Base-by-base conservation (phyloP, 1,140 invertebrate genomes). In the Atta colombica region DNA sequence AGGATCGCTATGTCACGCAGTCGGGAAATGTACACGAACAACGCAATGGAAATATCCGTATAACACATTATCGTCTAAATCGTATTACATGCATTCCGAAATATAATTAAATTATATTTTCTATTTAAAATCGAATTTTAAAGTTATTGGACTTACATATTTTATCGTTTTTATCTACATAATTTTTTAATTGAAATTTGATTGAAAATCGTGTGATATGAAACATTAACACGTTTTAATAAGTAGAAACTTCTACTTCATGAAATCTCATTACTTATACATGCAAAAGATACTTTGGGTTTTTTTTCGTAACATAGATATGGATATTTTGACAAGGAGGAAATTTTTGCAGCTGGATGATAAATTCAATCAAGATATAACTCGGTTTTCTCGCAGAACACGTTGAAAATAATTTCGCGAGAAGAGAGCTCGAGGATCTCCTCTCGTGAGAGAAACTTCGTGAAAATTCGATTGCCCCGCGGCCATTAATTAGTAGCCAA, bases 401-500 rank as follows among this genome's bases (percentile, higher is more conserved):
- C 55, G 55, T 31, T 51, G 14, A 18, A 58, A 74, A 63, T 81
- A 58, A 81, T 88, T 74, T 88, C 77, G 28, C 39, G 16, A 51
- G 58, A 55, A 21, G 25, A 39, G 65, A 60, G 65, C 31, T 74
- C 7, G 25, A 25, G 21, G 49, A 66, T 68, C 39, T 51, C 10
- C 69, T 78, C 66, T 58, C 60, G 80, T 66, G 86, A 77, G 63
- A 74, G 80, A 88, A 89, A 89, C 87, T 89, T 89, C 8, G 49
- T 86, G 71, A 80, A 88, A 88, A 90, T 89, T 89, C 86, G 86
- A 90, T 90, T 82, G 60, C 87, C 77, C 58, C 18, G 60, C 51
- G 81, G 77, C 7, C 53, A 60, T 90, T 89, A 90, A 90, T 90
- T 90, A 90, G 81, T 63, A 58, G 86, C 89, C 81, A 89, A 90